phyloP scores from a whole-genome alignment of 2,888 invertebrate genomes.

The Mimumesa dahlbomi region DNA sequence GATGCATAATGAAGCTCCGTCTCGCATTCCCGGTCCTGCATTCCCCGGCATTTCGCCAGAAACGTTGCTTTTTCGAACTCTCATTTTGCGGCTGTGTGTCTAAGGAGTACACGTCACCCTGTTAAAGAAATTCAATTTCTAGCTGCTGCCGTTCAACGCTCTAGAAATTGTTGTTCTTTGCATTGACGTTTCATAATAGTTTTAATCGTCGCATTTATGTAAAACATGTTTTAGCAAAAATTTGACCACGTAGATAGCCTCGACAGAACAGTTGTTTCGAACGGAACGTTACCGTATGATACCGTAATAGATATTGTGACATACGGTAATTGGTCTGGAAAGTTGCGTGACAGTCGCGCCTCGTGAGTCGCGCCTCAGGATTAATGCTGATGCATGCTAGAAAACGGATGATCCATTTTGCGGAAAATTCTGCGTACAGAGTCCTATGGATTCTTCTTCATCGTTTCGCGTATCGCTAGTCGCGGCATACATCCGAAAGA shows the following conservation, averaged over 20 bases:
- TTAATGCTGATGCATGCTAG: no score
- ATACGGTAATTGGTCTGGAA: constrained; percentile 11
- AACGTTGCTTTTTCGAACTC: constrained; percentile 36
- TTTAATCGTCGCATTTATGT: no score
- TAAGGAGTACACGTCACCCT: constrained; percentile 14
- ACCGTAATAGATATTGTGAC: constrained; percentile 6
- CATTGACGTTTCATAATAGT: no score
- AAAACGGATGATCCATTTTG: no score
- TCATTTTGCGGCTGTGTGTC: constrained; percentile 4
- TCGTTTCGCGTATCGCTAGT: no score
- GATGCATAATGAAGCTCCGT: constrained; percentile 32
- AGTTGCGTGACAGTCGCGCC: constrained; percentile 17
- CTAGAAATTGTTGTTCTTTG: no score
- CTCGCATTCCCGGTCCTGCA: constrained; percentile 28
- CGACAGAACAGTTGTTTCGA: background rate
- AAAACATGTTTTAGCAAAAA: no score
- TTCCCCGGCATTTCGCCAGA: constrained; percentile 52
- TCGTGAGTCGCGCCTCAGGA: background rate
- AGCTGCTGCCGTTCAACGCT: no score
- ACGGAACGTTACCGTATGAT: constrained; percentile 1
- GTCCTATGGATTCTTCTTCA: no score
- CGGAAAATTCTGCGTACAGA: no score
- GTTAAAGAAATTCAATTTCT: no score
- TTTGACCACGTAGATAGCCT: constrained; percentile 12
- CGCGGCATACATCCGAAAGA: no score